phyloP scores from a whole-genome alignment of 2,888 invertebrate species.

The Phorcus lineatus region DNA sequence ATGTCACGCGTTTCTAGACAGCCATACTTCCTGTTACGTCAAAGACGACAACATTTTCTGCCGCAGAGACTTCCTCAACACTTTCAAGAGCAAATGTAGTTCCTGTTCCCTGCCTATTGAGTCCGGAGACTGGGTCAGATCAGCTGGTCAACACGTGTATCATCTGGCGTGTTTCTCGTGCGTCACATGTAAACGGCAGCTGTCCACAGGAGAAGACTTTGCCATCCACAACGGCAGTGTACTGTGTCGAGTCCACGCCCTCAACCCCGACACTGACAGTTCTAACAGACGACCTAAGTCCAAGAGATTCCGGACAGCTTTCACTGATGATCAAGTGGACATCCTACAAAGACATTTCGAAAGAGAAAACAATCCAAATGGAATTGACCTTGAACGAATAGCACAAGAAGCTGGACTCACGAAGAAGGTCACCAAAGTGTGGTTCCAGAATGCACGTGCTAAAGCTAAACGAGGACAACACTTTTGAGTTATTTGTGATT shows the following conservation, averaged over 20 bases:
- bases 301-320: neutral
- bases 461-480: neutral
- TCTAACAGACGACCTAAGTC: neutral
- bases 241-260: neutral
- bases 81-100: neutral
- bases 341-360: neutral
- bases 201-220: neutral
- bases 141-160: neutral
- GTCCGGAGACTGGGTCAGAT: slow-evolving; percentile 3
- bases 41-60: slow-evolving; percentile 94
- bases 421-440: neutral
- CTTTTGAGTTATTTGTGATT: too few relatives aligned
- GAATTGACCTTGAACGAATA: neutral
- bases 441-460: neutral
- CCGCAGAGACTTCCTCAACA: slow-evolving; percentile 89
- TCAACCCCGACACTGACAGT: neutral
- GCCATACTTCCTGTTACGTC: slow-evolving; percentile 94
- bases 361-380: neutral
- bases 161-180: neutral
- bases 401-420: neutral
- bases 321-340: neutral
- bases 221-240: neutral
- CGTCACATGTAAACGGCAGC: neutral
- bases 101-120: neutral
- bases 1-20: slow-evolving; percentile 90